Base-by-base conservation (phyloP, 1,140 invertebrate species). In the Vanessa atalanta region DNA sequence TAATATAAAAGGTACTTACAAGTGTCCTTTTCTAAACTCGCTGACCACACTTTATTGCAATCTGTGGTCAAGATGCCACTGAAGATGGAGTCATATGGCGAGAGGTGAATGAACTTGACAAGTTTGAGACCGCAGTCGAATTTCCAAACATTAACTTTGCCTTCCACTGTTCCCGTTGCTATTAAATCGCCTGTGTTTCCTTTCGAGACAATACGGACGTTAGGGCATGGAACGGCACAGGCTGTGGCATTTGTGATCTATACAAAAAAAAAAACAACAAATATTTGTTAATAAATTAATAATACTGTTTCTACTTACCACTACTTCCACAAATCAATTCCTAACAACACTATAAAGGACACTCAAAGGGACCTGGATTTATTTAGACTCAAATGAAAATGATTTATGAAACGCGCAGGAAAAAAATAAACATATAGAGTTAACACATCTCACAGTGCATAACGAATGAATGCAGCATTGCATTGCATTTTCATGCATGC, bases 191-290 rank as follows among this genome's bases (percentile, higher is more conserved):
- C 93, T 7, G 93, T 93, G 75, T 95, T 95, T 70, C 94, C 94
- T 60, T 93, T 94, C 6, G 94, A 95, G 31, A 95, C 94, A 8
- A 94, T 83, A 51, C 90, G 87, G 11, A 94, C 93, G 26, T 92
- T 93, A 0, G 85, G 93, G 73, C 88, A 94, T 76, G 85, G 93
- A 77, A 94, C 88, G 6, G 97, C 97, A 60, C 97, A 97, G 80
- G 96, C 96, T 51, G 97, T 98, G 14, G 97, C 97, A 88, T 97
- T 96, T 26, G 97, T 97, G 14, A 98, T 96, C 73, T 93, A 61
- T 14, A 31, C 75, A 60, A 37, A 43, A 63, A 53, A 50, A 31
- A 31, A 31, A 31, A 31, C 26, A 31, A 31, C 26, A 31, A 31
- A 31, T 31, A 31, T 31, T 31, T 31, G 26, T 31, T 31, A 4